Evolutionary conservation across 1,140 invertebrate genomes (phyloP).

Genomic region (Daktulosphaira vitifoliae): DNA sequence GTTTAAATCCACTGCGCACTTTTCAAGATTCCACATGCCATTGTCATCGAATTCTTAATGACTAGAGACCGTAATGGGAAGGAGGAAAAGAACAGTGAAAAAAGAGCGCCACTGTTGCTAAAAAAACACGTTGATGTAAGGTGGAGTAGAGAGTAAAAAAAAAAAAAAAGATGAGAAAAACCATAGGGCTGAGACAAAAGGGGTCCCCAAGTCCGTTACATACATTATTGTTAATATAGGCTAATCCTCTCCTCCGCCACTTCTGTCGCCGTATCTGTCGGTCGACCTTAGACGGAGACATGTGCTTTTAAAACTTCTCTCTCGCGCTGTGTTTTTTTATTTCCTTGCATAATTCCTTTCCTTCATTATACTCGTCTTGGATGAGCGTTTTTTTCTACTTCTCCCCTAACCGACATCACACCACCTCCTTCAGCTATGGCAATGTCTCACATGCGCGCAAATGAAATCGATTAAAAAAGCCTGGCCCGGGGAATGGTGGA

Average conservation of each 20-base stretch:
- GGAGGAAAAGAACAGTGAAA: not conserved
- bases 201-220: conserved; percentile 32
- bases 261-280: not conserved
- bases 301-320: conserved; percentile 31
- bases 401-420: not conserved
- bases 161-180: conserved; percentile 7
- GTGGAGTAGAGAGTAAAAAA: not conserved
- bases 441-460: conserved; percentile 36
- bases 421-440: not conserved
- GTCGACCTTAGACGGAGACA: conserved; percentile 10
- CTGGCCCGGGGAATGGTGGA: conserved; percentile 8
- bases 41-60: conserved; percentile 25
- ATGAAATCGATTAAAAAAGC: conserved; percentile 36
- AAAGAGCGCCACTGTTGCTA: conserved; percentile 5
- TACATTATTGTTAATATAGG: conserved; percentile 34
- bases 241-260: conserved; percentile 16
- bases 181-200: conserved; percentile 30
- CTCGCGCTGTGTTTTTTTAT: conserved; percentile 6
- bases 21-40: conserved; percentile 29
- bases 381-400: conserved; percentile 24
- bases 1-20: not conserved
- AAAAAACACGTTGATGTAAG: conserved; percentile 17
- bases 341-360: conserved; percentile 32
- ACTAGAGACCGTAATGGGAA: not conserved
- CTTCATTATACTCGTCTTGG: conserved; percentile 33